Evolutionary conservation across 2,797 vertebrate genomes (phyloP), one percentile per base, ranked within the genome.

Genomic region (Octomys mimax): DNA sequence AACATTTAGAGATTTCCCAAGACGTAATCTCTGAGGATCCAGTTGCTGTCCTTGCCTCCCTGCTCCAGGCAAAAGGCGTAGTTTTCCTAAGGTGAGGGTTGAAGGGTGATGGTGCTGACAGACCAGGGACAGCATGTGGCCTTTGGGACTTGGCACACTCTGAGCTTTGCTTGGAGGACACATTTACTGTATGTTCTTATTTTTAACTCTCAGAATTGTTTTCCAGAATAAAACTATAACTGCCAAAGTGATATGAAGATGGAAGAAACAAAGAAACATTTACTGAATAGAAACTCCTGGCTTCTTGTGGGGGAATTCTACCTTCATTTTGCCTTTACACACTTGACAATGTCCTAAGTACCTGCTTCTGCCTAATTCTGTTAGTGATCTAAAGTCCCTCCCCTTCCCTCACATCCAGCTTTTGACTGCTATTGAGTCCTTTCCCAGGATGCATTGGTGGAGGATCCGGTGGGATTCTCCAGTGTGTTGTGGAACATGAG

Each of bases 61-160:
- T 5, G 0, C 4, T 31, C 21, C 79, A 26, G 46, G 61, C n/a
- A n/a, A 46, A 61, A 59, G 16, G 6, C 3, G 1, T n/a, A 77
- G n/a, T 5, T 28, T 71, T 91, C 36, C 4, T 36, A 73, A 75
- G 31, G 70, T 12, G 22, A 0, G 39, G 12, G 2, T 16, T 28
- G 73, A 75, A 31, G n/a, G 5, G 9, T 0, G 0, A 39, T 0
- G 0, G 0, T 9, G 21, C 52, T 71, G n/a, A 54, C 1, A 33
- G 2, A n/a, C 33, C 13, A 0, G 0, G 14, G 3, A 24, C 64
- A 49, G 64, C 0, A 0, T 14, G 4, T 1, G 64, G 42, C 28
- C 0, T 91, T 24, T 3, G 0, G 0, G 0, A 9, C 0, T 0
- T 31, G 22, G 19, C 31, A 36, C 6, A 13, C 14, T 12, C 0